A percentile compares a stretch with the other conserved stretches of the same genome.
phyloP scores from a whole-genome alignment of 37 sponge, comb jelly and placozoan species.

The Mnemiopsis leidyi region DNA sequence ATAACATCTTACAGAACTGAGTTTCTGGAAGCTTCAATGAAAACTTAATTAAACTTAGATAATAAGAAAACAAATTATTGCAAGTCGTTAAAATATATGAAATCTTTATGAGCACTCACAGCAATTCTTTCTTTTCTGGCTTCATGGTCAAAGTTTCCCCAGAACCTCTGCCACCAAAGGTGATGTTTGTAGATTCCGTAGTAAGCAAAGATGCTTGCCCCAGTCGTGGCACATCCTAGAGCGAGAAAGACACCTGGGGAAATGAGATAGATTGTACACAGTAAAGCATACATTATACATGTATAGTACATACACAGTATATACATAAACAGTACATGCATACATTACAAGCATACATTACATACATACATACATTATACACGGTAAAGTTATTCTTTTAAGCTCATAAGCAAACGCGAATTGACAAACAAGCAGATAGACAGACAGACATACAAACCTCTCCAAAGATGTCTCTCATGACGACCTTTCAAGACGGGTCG shows the following conservation, averaged over 20 bases:
- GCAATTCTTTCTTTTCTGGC: neutral
- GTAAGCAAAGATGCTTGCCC: conserved; percentile 10
- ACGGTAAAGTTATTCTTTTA: too few species aligned
- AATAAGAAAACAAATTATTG: too few species aligned
- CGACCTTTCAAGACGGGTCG: conserved; percentile 9
- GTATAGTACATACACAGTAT: too few species aligned
- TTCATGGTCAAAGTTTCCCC: conserved; percentile 56
- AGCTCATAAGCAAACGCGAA: too few species aligned
- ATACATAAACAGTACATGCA: neutral
- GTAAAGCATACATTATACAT: too few species aligned
- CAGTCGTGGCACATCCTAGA: neutral
- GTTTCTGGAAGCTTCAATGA: too few species aligned
- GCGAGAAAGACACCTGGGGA: neutral
- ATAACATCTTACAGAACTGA: too few species aligned
- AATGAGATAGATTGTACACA: too few species aligned
- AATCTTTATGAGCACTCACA: too few species aligned
- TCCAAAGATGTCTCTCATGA: neutral
- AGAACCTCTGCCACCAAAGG: neutral
- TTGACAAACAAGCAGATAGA: too few species aligned
- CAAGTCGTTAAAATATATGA: neutral
- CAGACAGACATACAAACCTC: neutral
- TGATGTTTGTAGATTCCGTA: conserved; percentile 46
- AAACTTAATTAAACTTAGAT: too few species aligned
- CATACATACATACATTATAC: too few species aligned
- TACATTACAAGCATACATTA: neutral